Conservation (phyloP, 1,140 invertebrate genomes). For the Pentalonia nigronervosa region DNA sequence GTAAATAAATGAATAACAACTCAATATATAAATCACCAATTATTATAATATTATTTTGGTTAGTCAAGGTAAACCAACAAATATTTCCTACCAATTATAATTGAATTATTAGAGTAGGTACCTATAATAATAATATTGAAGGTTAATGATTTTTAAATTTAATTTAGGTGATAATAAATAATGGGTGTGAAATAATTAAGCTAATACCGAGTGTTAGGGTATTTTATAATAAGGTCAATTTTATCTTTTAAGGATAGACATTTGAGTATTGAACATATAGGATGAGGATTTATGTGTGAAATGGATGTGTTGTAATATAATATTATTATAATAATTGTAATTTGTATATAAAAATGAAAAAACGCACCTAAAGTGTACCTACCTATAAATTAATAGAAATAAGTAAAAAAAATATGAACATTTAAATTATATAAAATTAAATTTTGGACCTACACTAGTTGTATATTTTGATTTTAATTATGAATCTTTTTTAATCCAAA, state of each 20-base stretch:
- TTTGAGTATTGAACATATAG: neutral
- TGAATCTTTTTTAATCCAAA: neutral
- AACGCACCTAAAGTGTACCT: neutral
- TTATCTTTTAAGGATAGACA: neutral
- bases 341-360: neutral
- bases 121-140: neutral
- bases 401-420: neutral
- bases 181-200: conserved; percentile 1
- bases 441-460: neutral
- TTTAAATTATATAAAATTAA: neutral
- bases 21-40: neutral
- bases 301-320: neutral
- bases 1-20: neutral
- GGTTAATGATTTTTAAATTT: conserved; percentile 18
- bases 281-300: neutral
- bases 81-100: neutral
- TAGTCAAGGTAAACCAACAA: neutral
- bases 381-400: neutral
- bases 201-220: neutral
- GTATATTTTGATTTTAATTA: neutral
- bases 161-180: neutral
- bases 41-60: neutral
- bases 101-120: neutral
- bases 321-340: neutral
- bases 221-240: neutral